Conservation (phyloP, 2,797 vertebrate genomes). For the Rousettus madagascariensis region DNA sequence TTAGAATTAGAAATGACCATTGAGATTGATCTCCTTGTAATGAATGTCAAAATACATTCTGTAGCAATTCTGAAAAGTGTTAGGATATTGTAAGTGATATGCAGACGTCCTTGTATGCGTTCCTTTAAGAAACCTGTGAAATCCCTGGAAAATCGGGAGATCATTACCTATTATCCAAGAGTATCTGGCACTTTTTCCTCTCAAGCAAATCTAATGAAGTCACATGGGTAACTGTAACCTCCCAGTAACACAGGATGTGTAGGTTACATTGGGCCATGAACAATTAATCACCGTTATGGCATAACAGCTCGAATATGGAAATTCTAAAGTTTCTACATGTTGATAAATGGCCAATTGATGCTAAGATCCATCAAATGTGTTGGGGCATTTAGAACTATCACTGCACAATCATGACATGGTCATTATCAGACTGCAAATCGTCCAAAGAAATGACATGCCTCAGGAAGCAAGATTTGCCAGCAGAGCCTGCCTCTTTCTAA, state of each 20-base stretch:
- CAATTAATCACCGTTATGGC: constrained; percentile 59
- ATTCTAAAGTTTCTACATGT: constrained; percentile 33
- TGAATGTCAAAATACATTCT: background rate
- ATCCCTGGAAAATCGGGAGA: background rate
- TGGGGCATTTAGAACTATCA: constrained; percentile 70
- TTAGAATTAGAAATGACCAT: background rate
- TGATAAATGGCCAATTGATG: constrained; percentile 63
- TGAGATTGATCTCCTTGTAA: background rate
- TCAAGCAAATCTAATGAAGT: background rate
- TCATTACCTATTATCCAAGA: background rate
- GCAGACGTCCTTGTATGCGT: background rate
- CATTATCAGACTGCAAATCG: constrained; percentile 49
- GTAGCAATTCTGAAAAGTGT: background rate
- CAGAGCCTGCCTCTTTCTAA: background rate
- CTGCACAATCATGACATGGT: constrained; percentile 48
- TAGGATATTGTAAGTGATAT: background rate
- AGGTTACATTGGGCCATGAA: constrained; percentile 57
- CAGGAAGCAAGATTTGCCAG: constrained; percentile 62
- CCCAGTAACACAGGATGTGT: constrained; percentile 10
- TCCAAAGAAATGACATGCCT: constrained; percentile 65
- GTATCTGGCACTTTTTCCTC: background rate
- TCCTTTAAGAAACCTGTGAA: constrained; percentile 45
- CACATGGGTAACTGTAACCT: background rate
- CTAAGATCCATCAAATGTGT: constrained; percentile 57
- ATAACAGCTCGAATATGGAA: constrained; percentile 43